These are phyloP conservation scores for Lynx canadensis DNA, from an alignment of 2,113 vertebrate genomes.

Conservation along the genomic window DNA sequence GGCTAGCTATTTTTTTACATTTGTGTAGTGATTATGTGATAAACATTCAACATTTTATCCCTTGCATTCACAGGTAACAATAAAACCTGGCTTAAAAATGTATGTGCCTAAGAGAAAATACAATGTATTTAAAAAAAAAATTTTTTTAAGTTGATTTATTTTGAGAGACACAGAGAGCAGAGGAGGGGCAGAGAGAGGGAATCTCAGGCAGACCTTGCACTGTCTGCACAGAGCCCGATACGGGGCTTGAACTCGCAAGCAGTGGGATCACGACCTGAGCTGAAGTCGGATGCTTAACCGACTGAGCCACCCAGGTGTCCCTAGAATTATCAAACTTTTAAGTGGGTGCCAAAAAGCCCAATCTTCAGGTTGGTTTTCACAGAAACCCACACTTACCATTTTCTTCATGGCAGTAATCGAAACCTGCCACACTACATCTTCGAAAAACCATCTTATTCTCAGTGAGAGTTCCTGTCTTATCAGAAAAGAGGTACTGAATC, in stretches of 20 bases:
- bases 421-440: constrained; percentile 94
- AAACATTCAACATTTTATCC: neutral
- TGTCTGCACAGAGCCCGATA: too few relatives aligned
- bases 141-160: too few relatives aligned
- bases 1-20: neutral
- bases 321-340: neutral
- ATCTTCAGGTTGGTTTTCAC: neutral
- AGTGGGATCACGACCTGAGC: too few relatives aligned
- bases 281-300: too few relatives aligned
- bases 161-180: too few relatives aligned
- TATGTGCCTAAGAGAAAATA: neutral
- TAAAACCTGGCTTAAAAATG: neutral
- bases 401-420: constrained; percentile 94
- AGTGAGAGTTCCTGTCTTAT: constrained; percentile 98
- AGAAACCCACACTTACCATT: constrained; percentile 88
- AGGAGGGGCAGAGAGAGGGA: too few relatives aligned
- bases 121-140: neutral
- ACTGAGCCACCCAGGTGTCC: too few relatives aligned
- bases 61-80: neutral
- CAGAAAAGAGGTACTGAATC: constrained; percentile 96
- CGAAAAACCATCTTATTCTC: constrained; percentile 99
- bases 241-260: too few relatives aligned
- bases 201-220: too few relatives aligned
- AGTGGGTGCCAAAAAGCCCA: neutral
- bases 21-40: neutral